Evolutionary conservation across 2,888 invertebrate genomes (phyloP).

Genomic region (Temnothorax ravouxi): DNA sequence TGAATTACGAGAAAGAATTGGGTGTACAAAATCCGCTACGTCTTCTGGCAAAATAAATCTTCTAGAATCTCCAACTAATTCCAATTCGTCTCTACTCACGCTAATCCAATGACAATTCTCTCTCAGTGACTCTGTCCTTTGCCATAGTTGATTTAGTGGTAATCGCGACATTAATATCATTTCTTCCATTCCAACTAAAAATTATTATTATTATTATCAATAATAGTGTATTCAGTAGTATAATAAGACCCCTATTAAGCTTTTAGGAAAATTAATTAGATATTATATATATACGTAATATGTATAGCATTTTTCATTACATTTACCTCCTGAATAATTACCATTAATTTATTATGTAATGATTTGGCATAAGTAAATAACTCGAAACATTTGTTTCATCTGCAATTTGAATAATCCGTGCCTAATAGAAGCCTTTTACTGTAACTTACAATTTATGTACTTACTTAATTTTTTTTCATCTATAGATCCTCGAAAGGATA

Average conservation of each 20-base stretch:
- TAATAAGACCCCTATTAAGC: not conserved
- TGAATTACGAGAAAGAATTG: conserved; percentile 88
- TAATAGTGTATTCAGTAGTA: conserved; percentile 8
- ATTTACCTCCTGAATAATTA: not conserved
- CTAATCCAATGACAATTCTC: conserved; percentile 91
- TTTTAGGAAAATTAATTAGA: not conserved
- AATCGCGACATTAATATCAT: conserved; percentile 89
- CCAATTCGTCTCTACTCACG: conserved; percentile 85
- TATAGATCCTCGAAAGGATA: conserved; percentile 80
- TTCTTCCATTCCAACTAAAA: conserved; percentile 89
- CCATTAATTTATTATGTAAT: conserved; percentile 2
- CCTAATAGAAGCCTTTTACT: conserved; percentile 3
- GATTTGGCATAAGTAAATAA: conserved; percentile 9
- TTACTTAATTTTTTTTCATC: conserved; percentile 86
- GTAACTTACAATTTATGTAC: conserved; percentile 49
- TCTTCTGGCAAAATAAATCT: conserved; percentile 90
- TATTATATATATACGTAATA: not conserved
- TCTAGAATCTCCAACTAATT: conserved; percentile 89
- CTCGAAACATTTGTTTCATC: not conserved
- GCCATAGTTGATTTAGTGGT: conserved; percentile 92
- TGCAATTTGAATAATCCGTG: conserved; percentile 7
- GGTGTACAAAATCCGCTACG: conserved; percentile 90
- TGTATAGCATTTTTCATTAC: not conserved
- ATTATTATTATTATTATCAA: conserved; percentile 31
- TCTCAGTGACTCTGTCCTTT: conserved; percentile 91